Conservation (phyloP, 2,113 vertebrate genomes). For the Megaleporinus macrocephalus region DNA sequence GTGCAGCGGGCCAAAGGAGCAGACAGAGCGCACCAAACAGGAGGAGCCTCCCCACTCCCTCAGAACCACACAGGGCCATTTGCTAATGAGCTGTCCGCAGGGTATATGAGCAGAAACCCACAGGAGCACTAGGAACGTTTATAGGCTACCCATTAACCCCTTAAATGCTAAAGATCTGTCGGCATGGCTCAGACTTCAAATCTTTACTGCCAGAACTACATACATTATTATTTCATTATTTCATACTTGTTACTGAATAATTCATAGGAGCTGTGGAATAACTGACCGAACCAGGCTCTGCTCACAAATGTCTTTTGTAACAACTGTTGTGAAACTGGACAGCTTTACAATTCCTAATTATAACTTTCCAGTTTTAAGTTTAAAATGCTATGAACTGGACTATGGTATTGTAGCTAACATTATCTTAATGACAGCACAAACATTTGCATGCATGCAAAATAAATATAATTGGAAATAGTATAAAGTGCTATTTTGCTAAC, state of each 20-base stretch:
- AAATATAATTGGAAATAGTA: no score
- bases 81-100: slow-evolving; percentile 46
- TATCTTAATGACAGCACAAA: no score
- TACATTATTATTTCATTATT: background rate
- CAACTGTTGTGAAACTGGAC: no score
- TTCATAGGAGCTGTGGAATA: background rate
- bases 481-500: no score
- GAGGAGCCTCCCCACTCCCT: slow-evolving; percentile 16
- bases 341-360: no score
- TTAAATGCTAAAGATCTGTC: background rate
- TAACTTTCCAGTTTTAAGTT: no score
- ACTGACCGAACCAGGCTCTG: no score
- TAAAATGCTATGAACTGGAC: no score
- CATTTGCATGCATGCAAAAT: no score
- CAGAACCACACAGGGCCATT: slow-evolving; percentile 24
- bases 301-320: no score
- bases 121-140: background rate
- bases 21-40: slow-evolving; percentile 33
- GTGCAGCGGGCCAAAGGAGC: slow-evolving; percentile 39
- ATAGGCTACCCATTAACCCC: background rate
- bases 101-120: slow-evolving; percentile 31
- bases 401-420: no score
- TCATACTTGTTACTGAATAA: background rate
- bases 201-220: background rate
- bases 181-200: background rate